A percentile compares a stretch with the other conserved stretches of the same genome.
phyloP scores from a whole-genome alignment of 2,797 vertebrate genomes.

The Melanotaenia nigrans region DNA sequence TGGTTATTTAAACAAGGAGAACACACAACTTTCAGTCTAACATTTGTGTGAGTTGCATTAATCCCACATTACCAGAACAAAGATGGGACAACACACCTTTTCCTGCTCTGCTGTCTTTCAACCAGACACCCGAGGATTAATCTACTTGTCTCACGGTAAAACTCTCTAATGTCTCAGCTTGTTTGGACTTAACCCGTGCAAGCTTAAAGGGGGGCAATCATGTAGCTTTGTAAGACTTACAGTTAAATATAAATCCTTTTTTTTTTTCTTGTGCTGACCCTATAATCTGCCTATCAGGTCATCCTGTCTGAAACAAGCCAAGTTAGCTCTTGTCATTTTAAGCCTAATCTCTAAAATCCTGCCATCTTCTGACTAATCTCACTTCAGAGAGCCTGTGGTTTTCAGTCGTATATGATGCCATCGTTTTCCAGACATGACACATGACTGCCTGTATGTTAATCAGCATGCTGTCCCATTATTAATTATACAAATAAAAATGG shows the following conservation, averaged over 20 bases:
- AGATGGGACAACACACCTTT: slow-evolving; percentile 24
- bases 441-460: no score
- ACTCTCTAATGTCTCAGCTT: background rate
- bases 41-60: slow-evolving; percentile 1
- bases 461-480: no score
- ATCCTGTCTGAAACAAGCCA: background rate
- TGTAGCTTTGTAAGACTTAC: background rate
- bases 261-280: background rate
- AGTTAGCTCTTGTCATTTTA: background rate
- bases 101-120: slow-evolving; percentile 22
- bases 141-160: background rate
- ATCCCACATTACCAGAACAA: slow-evolving; percentile 11
- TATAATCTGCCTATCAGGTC: background rate
- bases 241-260: background rate
- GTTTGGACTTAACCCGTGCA: background rate
- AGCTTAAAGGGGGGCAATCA: background rate
- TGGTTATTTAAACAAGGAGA: background rate
- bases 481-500: no score
- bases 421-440: no score
- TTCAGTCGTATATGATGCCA: background rate
- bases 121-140: slow-evolving; percentile 19
- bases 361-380: background rate
- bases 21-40: background rate
- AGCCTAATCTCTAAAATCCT: background rate
- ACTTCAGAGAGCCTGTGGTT: background rate